Evolutionary conservation across 2,797 vertebrate species (phyloP).

Genomic region (Scomberomorus guttatus): DNA sequence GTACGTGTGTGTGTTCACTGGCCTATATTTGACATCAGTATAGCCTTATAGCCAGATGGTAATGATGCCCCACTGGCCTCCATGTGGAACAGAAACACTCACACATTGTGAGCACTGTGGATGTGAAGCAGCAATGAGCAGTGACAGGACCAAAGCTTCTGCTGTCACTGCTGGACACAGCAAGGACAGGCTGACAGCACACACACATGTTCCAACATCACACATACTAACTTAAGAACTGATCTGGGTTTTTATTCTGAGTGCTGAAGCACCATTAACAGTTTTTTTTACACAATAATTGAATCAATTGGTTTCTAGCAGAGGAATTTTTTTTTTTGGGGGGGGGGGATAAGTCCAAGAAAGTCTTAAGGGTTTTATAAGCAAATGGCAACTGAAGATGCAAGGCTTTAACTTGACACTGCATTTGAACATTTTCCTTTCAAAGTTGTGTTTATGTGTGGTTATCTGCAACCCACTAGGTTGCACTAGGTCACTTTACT

Average conservation of each 20-base stretch:
- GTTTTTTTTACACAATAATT: not conserved
- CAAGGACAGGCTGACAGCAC: conserved; percentile 52
- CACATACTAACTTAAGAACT: conserved; percentile 1
- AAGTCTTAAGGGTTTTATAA: not conserved
- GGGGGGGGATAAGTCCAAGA: not conserved
- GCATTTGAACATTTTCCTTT: conserved; percentile 30
- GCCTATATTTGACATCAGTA: conserved; percentile 73
- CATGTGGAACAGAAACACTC: conserved; percentile 70
- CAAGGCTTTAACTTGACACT: conserved; percentile 23
- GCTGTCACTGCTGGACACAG: conserved; percentile 71
- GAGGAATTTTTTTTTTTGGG: not conserved
- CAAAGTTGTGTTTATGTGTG: not conserved
- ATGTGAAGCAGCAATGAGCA: conserved; percentile 68
- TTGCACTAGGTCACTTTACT: no score
- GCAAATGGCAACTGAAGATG: conserved; percentile 6
- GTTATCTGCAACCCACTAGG: no score
- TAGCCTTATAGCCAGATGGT: conserved; percentile 78
- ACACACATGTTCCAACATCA: not conserved
- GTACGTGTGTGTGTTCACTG: conserved; percentile 63
- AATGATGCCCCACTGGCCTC: conserved; percentile 74
- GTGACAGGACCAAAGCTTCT: conserved; percentile 76
- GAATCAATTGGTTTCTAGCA: conserved; percentile 10
- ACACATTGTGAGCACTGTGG: conserved; percentile 67
- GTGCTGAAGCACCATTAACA: not conserved
- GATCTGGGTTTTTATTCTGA: not conserved